phyloP scores from a whole-genome alignment of 2,113 vertebrate genomes.

The sheep (Ovis aries) region ARS-UI_Ramb_v3.0 NC_056071.1:29081001-29081500 shows the following conservation, averaged over 20 bases:
- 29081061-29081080: too few relatives aligned
- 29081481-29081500: neutral
- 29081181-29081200: neutral
- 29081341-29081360: neutral
- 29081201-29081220: neutral
- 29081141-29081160: neutral
- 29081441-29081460: neutral
- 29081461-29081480: neutral
- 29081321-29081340: neutral
- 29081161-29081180: neutral
- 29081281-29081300: neutral
- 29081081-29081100: neutral
- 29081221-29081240: neutral
- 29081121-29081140: neutral
- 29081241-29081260: neutral
- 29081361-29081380: neutral
- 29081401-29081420: neutral
- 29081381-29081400: neutral
- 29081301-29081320: neutral
- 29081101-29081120: neutral
- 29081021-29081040: too few relatives aligned
- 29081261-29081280: neutral
- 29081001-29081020: too few relatives aligned
- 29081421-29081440: neutral
- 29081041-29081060: too few relatives aligned